Percentiles rank a stretch among this genome's conserved stretches.
Evolutionary conservation across 2,888 invertebrate species (phyloP).

Genomic region (Endotricha flammealis): DNA sequence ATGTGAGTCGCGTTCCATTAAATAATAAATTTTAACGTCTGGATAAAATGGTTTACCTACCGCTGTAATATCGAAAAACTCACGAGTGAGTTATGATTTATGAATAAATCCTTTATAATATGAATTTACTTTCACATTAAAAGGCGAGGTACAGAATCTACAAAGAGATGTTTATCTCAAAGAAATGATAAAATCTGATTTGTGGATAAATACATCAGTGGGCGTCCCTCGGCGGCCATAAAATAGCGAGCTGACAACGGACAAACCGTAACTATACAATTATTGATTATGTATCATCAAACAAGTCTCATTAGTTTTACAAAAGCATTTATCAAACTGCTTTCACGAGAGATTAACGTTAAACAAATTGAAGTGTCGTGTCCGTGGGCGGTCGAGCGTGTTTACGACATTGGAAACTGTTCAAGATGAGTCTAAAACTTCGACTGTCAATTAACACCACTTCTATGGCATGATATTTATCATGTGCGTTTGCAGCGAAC

Average conservation of each 20-base stretch:
- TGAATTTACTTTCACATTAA: no score
- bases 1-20: no score
- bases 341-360: conserved; percentile 60
- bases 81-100: no score
- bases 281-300: conserved; percentile 57
- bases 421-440: conserved; percentile 18
- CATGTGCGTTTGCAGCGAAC: conserved; percentile 21
- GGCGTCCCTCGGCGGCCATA: conserved; percentile 26
- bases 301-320: conserved; percentile 60
- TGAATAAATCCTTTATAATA: no score
- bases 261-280: conserved; percentile 34
- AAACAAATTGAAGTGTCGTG: conserved; percentile 60
- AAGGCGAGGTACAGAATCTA: neutral
- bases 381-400: conserved; percentile 54
- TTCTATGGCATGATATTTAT: conserved; percentile 38
- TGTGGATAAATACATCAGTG: conserved; percentile 29
- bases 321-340: conserved; percentile 62
- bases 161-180: conserved; percentile 8
- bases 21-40: no score
- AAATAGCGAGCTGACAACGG: conserved; percentile 19
- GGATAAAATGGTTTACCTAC: no score
- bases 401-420: conserved; percentile 46
- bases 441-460: conserved; percentile 52
- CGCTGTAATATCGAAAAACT: no score
- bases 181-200: conserved; percentile 8